Percentiles rank a stretch among this genome's conserved stretches.
Conservation (phyloP, 2,888 invertebrate species). For the Agriopis aurantiaria region DNA sequence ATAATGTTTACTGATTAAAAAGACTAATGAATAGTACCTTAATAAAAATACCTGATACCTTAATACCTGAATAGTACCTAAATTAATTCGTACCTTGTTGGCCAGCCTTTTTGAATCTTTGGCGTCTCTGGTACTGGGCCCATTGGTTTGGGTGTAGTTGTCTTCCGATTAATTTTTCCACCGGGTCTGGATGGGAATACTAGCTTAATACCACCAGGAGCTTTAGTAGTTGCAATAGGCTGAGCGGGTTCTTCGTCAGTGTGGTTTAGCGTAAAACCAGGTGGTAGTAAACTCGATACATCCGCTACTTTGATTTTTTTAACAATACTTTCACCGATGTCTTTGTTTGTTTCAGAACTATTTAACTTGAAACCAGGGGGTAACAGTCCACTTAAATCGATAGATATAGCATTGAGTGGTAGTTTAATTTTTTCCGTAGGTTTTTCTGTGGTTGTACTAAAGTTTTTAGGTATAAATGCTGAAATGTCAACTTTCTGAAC, state of each 20-base stretch:
- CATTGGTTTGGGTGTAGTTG: slow-evolving; percentile 86
- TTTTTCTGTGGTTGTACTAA: slow-evolving; percentile 77
- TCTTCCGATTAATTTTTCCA: slow-evolving; percentile 86
- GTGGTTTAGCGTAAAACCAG: slow-evolving; percentile 83
- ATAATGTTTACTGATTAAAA: neutral
- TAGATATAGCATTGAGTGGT: slow-evolving; percentile 59
- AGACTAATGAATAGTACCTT: neutral
- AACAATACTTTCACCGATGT: slow-evolving; percentile 51
- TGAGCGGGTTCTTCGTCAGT: slow-evolving; percentile 55
- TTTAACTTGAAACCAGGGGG: slow-evolving; percentile 87
- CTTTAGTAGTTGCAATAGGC: slow-evolving; percentile 69
- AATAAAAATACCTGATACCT: too few relatives aligned
- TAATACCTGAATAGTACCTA: too few relatives aligned
- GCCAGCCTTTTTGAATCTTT: slow-evolving; percentile 94
- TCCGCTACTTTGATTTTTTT: slow-evolving; percentile 76
- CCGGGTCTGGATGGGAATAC: slow-evolving; percentile 94
- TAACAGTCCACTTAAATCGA: slow-evolving; percentile 88
- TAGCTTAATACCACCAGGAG: slow-evolving; percentile 87
- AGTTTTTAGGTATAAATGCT: slow-evolving; percentile 88
- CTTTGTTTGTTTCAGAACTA: slow-evolving; percentile 55
- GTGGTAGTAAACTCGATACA: slow-evolving; percentile 88
- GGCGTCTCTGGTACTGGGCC: slow-evolving; percentile 84
- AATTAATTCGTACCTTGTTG: slow-evolving; percentile 89
- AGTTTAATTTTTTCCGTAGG: slow-evolving; percentile 58
- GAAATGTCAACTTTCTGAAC: slow-evolving; percentile 80